phyloP scores from a whole-genome alignment of 2,888 invertebrate species.

The Caenorhabditis japonica region DNA sequence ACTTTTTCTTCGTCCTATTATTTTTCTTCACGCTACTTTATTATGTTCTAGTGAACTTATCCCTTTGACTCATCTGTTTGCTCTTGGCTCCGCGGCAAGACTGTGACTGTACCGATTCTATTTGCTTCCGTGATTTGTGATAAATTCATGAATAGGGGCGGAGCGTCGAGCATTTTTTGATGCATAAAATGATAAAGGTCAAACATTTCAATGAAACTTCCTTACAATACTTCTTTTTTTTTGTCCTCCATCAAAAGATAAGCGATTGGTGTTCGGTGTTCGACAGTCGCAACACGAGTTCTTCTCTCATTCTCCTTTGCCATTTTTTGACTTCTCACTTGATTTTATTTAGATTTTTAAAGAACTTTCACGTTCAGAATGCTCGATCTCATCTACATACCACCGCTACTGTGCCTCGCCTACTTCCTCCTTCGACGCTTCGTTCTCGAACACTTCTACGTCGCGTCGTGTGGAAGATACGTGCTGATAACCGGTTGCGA shows the following conservation, averaged over 20 bases:
- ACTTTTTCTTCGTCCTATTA: not conserved
- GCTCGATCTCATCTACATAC: constrained; percentile 26
- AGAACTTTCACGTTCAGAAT: constrained; percentile 18
- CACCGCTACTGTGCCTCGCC: constrained; percentile 18
- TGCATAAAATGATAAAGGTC: too few species aligned
- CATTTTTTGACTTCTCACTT: constrained; percentile 4
- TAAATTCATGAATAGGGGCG: constrained; percentile 34
- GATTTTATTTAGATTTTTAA: not conserved
- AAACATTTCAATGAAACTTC: too few species aligned
- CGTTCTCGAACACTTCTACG: constrained; percentile 55
- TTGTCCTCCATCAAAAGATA: too few species aligned
- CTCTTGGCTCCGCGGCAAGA: not conserved
- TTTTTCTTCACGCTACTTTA: too few species aligned
- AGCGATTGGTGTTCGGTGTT: too few species aligned
- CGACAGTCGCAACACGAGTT: too few species aligned
- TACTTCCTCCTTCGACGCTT: constrained; percentile 58
- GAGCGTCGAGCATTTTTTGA: constrained; percentile 19
- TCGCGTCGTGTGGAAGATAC: constrained; percentile 49
- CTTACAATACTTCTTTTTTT: too few species aligned
- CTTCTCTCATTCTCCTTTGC: not conserved
- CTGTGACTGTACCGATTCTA: constrained; percentile 27
- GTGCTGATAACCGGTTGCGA: constrained; percentile 67
- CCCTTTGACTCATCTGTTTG: too few species aligned
- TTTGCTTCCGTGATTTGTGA: constrained; percentile 50
- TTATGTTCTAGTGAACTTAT: too few species aligned